Evolutionary conservation across 2,888 invertebrate genomes (phyloP).

Genomic region (Xanthorhoe spadicearia): DNA sequence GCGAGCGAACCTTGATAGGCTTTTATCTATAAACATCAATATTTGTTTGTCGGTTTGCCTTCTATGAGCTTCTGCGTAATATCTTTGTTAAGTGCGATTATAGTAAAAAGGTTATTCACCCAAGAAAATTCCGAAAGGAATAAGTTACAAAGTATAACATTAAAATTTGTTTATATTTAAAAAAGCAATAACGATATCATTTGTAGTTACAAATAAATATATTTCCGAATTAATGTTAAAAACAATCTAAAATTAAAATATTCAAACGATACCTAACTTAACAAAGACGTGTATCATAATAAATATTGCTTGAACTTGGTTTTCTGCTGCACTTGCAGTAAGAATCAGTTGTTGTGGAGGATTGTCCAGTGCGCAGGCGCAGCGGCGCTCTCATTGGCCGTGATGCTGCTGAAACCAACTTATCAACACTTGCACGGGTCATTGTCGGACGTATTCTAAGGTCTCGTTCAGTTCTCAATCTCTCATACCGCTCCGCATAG

Average conservation of each 20-base stretch:
- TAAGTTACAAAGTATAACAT: too few relatives aligned
- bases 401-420: constrained; percentile 56
- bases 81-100: not conserved
- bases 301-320: constrained; percentile 55
- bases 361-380: constrained; percentile 37
- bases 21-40: not conserved
- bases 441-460: constrained; percentile 53
- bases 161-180: too few relatives aligned
- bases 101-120: too few relatives aligned
- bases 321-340: constrained; percentile 57
- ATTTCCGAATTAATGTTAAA: not conserved
- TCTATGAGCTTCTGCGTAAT: not conserved
- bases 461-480: constrained; percentile 59
- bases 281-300: constrained; percentile 63
- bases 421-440: constrained; percentile 60
- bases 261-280: constrained; percentile 30
- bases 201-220: not conserved
- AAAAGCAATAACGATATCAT: not conserved
- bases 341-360: constrained; percentile 40
- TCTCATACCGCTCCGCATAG: constrained; percentile 63
- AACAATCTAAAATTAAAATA: not conserved
- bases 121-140: too few relatives aligned
- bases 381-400: constrained; percentile 58
- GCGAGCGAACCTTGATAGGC: not conserved
- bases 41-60: not conserved